These are phyloP conservation scores for Halcyon chelicuti DNA, from an alignment of 2,797 vertebrate genomes.

Conservation along the genomic window DNA sequence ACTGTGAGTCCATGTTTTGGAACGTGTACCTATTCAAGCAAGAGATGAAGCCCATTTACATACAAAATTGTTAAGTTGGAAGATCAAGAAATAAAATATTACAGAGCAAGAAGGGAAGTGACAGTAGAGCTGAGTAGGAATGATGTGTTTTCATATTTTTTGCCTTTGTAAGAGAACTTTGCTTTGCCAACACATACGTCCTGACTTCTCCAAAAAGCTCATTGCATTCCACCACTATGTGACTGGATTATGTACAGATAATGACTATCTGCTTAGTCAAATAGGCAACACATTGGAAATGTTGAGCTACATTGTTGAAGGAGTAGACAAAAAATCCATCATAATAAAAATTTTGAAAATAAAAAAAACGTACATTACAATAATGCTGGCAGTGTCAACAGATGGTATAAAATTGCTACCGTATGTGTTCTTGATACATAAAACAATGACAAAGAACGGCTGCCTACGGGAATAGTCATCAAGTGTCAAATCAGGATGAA, in stretches of 20 bases:
- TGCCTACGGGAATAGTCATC: neutral
- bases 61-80: neutral
- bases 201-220: neutral
- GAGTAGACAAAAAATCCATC: neutral
- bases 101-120: neutral
- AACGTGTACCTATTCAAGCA: neutral
- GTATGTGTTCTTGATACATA: neutral
- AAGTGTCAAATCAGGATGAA: neutral
- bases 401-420: neutral
- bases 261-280: neutral
- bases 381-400: neutral
- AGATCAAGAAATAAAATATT: neutral
- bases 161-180: neutral
- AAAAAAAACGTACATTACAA: neutral
- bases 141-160: neutral
- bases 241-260: neutral
- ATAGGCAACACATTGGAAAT: neutral
- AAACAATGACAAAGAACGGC: neutral
- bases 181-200: neutral
- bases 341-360: neutral
- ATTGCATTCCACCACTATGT: neutral
- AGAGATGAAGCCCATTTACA: neutral
- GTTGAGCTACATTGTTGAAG: neutral
- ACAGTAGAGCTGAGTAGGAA: neutral
- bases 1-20: neutral